phyloP scores from a whole-genome alignment of 2,888 invertebrate genomes.

The Xestia sexstrigata region DNA sequence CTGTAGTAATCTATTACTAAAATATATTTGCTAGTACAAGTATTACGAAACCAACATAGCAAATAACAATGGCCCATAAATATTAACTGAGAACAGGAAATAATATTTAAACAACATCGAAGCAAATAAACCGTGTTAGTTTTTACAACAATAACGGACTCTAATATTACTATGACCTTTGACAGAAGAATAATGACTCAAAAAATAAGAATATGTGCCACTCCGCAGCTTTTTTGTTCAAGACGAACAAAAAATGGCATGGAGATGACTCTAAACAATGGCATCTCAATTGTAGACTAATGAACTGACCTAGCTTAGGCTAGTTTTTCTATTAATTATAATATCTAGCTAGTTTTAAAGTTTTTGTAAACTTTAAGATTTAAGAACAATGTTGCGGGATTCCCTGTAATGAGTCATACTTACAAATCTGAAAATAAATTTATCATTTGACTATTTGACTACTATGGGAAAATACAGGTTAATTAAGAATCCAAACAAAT shows the following conservation, averaged over 20 bases:
- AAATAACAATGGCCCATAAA: constrained; percentile 59
- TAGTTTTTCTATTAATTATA: constrained; percentile 21
- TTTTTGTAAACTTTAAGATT: constrained; percentile 10
- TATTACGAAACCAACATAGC: constrained; percentile 30
- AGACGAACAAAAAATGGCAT: constrained; percentile 43
- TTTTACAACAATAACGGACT: constrained; percentile 51
- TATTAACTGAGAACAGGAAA: constrained; percentile 58
- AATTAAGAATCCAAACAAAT: background rate
- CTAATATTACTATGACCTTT: constrained; percentile 44
- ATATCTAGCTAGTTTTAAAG: background rate
- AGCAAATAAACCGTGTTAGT: constrained; percentile 50
- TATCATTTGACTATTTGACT: background rate
- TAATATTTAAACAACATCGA: constrained; percentile 53
- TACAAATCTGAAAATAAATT: constrained; percentile 28
- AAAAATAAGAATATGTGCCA: constrained; percentile 31
- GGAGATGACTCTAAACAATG: background rate
- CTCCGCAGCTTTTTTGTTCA: constrained; percentile 21
- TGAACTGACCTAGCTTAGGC: constrained; percentile 15
- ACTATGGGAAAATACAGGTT: constrained; percentile 13
- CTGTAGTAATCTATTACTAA: constrained; percentile 1
- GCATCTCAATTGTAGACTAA: constrained; percentile 26
- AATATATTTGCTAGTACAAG: constrained; percentile 6
- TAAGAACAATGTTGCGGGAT: background rate
- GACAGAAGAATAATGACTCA: constrained; percentile 43
- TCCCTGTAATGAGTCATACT: constrained; percentile 16